Evolutionary conservation across 2,888 invertebrate genomes (phyloP).

Genomic region (Trachelus iudaicus): DNA sequence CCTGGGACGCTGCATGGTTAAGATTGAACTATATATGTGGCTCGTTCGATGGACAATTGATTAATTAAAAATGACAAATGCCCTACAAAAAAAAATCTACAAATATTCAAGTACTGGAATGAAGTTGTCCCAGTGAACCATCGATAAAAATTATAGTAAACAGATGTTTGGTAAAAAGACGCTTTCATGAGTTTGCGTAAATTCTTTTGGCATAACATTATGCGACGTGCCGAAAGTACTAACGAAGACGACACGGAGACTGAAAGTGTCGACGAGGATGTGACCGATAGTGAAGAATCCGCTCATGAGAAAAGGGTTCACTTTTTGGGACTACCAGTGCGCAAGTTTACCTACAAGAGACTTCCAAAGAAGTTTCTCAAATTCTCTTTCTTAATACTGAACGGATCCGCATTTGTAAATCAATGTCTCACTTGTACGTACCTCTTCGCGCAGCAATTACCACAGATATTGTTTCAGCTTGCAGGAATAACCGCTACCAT

Average conservation of each 20-base stretch:
- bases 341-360: constrained; percentile 35
- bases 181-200: neutral
- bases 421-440: neutral
- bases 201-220: constrained; percentile 17
- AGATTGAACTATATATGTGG: neutral
- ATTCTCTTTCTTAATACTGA: constrained; percentile 39
- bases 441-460: neutral
- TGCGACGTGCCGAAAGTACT: constrained; percentile 32
- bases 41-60: neutral
- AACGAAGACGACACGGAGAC: constrained; percentile 42
- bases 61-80: neutral
- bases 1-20: neutral
- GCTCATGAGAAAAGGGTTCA: constrained; percentile 30
- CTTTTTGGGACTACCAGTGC: constrained; percentile 33
- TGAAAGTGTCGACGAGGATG: constrained; percentile 39
- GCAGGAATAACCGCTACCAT: constrained; percentile 42
- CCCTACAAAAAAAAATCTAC: neutral
- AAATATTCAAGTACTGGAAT: neutral
- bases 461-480: constrained; percentile 29
- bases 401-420: constrained; percentile 44
- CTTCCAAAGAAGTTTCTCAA: constrained; percentile 39
- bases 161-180: neutral
- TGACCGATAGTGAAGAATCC: constrained; percentile 42
- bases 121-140: neutral
- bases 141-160: neutral